A percentile compares a stretch with the other conserved stretches of the same genome.
These are phyloP conservation scores for Panopea generosa DNA, from an alignment of 2,888 invertebrate genomes.

Conservation along the genomic window DNA sequence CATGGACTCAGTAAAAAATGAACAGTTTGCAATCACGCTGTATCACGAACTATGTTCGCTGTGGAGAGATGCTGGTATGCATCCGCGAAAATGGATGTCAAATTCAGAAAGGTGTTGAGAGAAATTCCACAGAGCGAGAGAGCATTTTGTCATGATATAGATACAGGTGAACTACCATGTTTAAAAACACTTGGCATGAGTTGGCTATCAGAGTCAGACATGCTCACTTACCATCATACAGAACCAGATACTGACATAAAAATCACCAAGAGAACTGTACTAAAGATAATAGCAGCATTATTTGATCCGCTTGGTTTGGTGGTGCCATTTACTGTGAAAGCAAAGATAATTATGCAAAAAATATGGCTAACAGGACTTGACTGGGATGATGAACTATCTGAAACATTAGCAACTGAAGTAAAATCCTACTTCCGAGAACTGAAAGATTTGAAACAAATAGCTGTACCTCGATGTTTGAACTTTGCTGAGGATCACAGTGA, in stretches of 20 bases:
- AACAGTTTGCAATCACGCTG: conserved; percentile 12
- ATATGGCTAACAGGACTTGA: conserved; percentile 70
- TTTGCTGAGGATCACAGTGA: background rate
- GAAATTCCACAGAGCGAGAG: conserved; percentile 36
- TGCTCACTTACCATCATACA: conserved; percentile 30
- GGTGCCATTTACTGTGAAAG: conserved; percentile 63
- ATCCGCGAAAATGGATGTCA: conserved; percentile 11
- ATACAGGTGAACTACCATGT: conserved; percentile 39
- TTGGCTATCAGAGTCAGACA: conserved; percentile 40
- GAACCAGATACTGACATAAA: conserved; percentile 15
- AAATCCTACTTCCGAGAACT: background rate
- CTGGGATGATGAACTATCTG: conserved; percentile 72
- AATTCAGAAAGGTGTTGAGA: conserved; percentile 30
- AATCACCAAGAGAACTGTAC: conserved; percentile 67
- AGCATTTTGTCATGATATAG: conserved; percentile 32
- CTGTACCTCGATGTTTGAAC: conserved; percentile 48
- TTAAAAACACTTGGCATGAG: conserved; percentile 47
- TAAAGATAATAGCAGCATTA: too few species aligned
- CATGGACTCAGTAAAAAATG: conserved; percentile 15
- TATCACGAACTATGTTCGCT: conserved; percentile 12
- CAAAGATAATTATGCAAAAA: conserved; percentile 72
- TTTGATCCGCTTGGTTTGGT: too few species aligned
- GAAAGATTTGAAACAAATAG: conserved; percentile 42
- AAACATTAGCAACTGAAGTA: background rate
- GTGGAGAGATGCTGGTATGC: conserved; percentile 25